A percentile compares a stretch with the other conserved stretches of the same genome.
phyloP scores from a whole-genome alignment of 2,797 vertebrate genomes.

The Hybognathus amarus region DNA sequence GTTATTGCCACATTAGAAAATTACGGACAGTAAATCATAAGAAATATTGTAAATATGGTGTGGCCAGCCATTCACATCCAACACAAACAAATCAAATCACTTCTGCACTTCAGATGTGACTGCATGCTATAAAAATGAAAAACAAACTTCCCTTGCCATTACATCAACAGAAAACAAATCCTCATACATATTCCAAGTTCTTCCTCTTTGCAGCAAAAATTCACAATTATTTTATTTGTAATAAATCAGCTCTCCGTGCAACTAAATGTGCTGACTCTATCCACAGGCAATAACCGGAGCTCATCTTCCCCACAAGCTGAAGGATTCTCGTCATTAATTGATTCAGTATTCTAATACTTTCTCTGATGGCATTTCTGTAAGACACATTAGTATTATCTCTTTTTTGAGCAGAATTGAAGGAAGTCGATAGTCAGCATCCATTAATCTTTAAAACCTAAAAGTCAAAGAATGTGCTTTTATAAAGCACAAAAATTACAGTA shows the following conservation, averaged over 20 bases:
- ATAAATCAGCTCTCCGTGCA: conserved; percentile 36
- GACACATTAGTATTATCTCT: conserved; percentile 25
- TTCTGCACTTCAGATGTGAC: conserved; percentile 3
- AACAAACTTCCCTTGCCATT: background rate
- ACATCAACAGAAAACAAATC: background rate
- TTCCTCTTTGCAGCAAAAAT: conserved; percentile 6
- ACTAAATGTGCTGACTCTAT: conserved; percentile 32
- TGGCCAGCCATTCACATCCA: background rate
- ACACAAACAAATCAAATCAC: background rate
- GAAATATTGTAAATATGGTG: background rate
- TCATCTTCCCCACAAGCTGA: conserved; percentile 25
- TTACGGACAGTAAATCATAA: background rate
- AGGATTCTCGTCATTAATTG: conserved; percentile 40
- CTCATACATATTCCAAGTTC: conserved; percentile 25
- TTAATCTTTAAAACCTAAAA: background rate
- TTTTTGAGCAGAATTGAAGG: conserved; percentile 1
- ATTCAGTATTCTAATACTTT: conserved; percentile 42
- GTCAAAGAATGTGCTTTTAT: background rate
- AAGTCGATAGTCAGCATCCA: background rate
- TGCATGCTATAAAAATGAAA: background rate
- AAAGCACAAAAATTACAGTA: background rate
- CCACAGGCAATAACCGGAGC: conserved; percentile 33
- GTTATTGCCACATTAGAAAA: background rate
- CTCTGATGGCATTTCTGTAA: conserved; percentile 27
- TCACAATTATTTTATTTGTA: conserved; percentile 35